Evolutionary conservation across 2,113 vertebrate genomes (phyloP).

Genomic region (Willisornis vidua): DNA sequence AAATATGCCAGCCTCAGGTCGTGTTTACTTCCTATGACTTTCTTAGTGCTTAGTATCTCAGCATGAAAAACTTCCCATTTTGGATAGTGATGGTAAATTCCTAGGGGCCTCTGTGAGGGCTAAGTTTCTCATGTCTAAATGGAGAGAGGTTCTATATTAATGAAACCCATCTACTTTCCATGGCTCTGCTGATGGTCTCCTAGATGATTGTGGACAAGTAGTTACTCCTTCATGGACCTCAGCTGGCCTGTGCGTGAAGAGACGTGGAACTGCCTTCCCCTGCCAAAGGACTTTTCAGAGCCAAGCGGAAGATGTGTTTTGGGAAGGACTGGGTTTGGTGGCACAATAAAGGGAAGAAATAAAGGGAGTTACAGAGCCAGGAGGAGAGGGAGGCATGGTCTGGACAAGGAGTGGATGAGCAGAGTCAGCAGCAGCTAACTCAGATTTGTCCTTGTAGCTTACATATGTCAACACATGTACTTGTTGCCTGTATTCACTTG

Average conservation of each 20-base stretch:
- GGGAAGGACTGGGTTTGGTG: neutral
- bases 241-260: neutral
- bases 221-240: neutral
- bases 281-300: neutral
- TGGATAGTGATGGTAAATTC: constrained; percentile 27
- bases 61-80: constrained; percentile 10
- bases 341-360: neutral
- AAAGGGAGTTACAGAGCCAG: neutral
- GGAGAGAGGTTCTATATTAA: neutral
- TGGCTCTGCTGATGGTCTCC: neutral
- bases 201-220: neutral
- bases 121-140: constrained; percentile 2
- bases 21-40: neutral
- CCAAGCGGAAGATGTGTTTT: neutral
- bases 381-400: neutral
- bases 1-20: neutral
- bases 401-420: neutral
- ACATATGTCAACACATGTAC: neutral
- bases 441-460: neutral
- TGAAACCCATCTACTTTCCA: neutral
- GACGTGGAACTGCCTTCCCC: neutral
- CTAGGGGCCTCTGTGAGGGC: constrained; percentile 28
- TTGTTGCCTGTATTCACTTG: neutral
- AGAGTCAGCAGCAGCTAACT: neutral
- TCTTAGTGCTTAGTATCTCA: neutral